Conservation (phyloP, 2,888 invertebrate genomes). For the Morinoia aosen region DNA sequence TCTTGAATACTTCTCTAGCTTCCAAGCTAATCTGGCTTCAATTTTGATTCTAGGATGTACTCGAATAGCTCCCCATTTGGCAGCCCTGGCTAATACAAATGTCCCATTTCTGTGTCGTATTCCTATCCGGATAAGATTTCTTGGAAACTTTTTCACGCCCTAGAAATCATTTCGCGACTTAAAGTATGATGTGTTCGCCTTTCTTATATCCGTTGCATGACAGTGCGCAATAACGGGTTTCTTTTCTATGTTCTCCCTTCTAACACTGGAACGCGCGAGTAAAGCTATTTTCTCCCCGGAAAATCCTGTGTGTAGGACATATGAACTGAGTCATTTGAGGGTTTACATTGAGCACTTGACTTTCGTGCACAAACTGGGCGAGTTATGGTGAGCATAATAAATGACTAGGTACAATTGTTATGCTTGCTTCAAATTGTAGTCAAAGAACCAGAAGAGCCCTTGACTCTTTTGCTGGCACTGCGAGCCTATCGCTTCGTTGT, state of each 20-base stretch:
- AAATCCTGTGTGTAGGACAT: neutral
- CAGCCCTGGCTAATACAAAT: neutral
- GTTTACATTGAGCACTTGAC: neutral
- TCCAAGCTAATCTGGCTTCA: neutral
- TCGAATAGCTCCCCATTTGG: neutral
- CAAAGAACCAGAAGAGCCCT: neutral
- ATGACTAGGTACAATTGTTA: neutral
- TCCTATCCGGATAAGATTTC: neutral
- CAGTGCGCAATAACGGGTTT: too few relatives aligned
- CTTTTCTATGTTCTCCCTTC: too few relatives aligned
- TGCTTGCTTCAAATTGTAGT: neutral
- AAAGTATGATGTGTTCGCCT: neutral
- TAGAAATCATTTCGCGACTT: neutral
- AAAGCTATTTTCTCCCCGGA: too few relatives aligned
- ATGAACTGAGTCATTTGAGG: neutral
- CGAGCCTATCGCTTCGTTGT: neutral
- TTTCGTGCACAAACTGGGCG: neutral
- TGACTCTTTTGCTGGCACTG: too few relatives aligned
- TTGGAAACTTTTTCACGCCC: neutral
- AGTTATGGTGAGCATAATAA: neutral
- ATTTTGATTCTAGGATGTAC: neutral
- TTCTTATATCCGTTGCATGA: neutral
- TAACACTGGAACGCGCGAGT: too few relatives aligned
- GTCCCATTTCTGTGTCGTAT: neutral
- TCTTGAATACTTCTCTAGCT: too few relatives aligned